Conservation (phyloP, 2,113 vertebrate species). For the Himantopus leucocephalus region DNA sequence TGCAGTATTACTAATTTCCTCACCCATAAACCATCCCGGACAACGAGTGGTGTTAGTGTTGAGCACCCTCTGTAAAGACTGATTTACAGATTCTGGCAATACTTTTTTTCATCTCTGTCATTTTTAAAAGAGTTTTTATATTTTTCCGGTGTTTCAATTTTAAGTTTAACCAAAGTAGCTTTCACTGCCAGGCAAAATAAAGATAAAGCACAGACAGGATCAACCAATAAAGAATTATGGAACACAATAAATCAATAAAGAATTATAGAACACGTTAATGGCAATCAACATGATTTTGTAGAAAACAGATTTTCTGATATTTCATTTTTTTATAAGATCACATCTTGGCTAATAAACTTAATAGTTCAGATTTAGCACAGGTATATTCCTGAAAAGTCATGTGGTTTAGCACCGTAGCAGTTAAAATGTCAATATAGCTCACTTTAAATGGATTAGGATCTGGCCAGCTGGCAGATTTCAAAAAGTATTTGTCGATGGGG, state of each 20-base stretch:
- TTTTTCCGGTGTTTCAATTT: background rate
- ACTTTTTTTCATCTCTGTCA: background rate
- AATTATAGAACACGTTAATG: background rate
- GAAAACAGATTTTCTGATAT: background rate
- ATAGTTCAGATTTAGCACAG: background rate
- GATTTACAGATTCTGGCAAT: background rate
- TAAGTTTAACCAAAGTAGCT: background rate
- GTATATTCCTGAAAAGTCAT: background rate
- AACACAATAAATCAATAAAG: background rate
- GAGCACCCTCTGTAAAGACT: background rate
- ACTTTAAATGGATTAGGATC: background rate
- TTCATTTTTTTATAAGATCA: background rate
- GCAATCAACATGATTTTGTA: background rate
- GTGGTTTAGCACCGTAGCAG: background rate
- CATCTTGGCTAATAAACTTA: background rate
- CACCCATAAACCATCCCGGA: background rate
- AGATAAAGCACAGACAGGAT: background rate
- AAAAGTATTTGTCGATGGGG: background rate
- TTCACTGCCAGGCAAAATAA: background rate
- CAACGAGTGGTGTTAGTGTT: background rate
- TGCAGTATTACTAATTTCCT: background rate
- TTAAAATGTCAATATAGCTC: background rate
- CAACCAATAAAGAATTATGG: background rate
- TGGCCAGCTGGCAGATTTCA: slow-evolving; percentile 22
- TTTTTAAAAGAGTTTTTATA: background rate